These are phyloP conservation scores for Aphelinus certus DNA, from an alignment of 1,140 invertebrate genomes.

Conservation along the genomic window DNA sequence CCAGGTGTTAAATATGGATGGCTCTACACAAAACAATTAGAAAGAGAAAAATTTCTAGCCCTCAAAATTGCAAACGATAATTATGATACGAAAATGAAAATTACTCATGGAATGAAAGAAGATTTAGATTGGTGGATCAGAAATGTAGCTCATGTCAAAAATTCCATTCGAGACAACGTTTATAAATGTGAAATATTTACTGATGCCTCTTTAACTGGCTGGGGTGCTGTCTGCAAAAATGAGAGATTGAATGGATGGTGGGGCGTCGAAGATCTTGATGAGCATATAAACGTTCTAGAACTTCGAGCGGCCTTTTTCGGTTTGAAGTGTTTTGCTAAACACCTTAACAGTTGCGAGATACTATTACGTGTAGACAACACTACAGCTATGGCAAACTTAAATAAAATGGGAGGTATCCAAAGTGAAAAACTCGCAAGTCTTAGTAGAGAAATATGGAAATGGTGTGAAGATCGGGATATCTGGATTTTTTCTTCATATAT, in stretches of 20 bases:
- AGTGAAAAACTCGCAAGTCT: slow-evolving; percentile 41
- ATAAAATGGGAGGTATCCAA: slow-evolving; percentile 52
- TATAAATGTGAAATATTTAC: not conserved
- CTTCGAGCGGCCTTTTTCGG: not conserved
- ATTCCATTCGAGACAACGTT: not conserved
- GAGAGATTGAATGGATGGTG: slow-evolving; percentile 1
- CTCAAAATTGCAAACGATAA: not conserved
- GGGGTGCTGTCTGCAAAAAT: not conserved
- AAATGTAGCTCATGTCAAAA: not conserved
- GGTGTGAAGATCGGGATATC: slow-evolving; percentile 46
- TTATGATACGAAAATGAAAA: not conserved
- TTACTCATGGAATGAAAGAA: not conserved
- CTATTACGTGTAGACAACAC: not conserved
- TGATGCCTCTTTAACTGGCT: slow-evolving; percentile 11
- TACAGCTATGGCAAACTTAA: slow-evolving; percentile 11
- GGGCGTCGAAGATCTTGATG: not conserved
- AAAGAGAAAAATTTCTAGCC: slow-evolving; percentile 40
- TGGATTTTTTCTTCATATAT: slow-evolving; percentile 54
- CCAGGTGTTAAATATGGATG: slow-evolving; percentile 31
- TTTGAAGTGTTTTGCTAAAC: not conserved
- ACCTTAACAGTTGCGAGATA: no score
- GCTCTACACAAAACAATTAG: slow-evolving; percentile 37
- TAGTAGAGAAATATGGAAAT: not conserved
- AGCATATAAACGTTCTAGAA: not conserved
- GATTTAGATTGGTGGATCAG: slow-evolving; percentile 6